A percentile compares a stretch with the other conserved stretches of the same genome.
phyloP scores from a whole-genome alignment of 1,140 invertebrate genomes.

The Lanistes nyassanus region DNA sequence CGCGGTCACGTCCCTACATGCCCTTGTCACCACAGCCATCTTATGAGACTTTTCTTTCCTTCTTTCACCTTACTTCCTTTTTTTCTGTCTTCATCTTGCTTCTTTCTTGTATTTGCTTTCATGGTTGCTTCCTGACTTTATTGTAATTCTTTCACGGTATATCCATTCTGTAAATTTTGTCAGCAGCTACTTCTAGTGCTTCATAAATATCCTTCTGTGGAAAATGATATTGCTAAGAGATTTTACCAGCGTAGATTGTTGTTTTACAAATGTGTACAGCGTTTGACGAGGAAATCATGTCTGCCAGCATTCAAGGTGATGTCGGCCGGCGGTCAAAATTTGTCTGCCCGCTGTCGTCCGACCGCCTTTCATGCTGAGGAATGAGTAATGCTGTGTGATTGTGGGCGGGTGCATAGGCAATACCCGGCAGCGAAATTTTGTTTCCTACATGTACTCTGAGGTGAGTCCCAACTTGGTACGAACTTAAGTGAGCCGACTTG shows the following conservation, averaged over 20 bases:
- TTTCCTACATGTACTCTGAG: too few relatives aligned
- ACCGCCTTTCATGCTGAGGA: too few relatives aligned
- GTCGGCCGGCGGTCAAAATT: too few relatives aligned
- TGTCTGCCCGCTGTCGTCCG: too few relatives aligned
- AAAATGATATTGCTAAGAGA: not conserved
- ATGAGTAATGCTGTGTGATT: too few relatives aligned
- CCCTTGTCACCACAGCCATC: not conserved
- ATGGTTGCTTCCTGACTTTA: not conserved
- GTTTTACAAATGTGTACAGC: not conserved
- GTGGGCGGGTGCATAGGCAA: too few relatives aligned
- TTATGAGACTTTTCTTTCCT: not conserved
- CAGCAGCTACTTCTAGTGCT: not conserved
- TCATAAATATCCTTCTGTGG: not conserved
- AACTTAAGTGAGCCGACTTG: too few relatives aligned
- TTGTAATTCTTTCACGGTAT: not conserved
- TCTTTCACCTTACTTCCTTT: conserved; percentile 2
- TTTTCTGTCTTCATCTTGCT: not conserved
- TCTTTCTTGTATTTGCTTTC: not conserved
- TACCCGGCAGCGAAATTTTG: too few relatives aligned
- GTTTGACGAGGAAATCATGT: not conserved
- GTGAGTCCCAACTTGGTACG: too few relatives aligned
- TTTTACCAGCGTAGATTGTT: not conserved
- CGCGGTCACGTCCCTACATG: not conserved
- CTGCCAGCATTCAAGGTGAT: not conserved
- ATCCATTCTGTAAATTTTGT: not conserved